These are phyloP conservation scores for Periophthalmus modestus DNA, from an alignment of 2,113 vertebrate species.

Conservation along the genomic window DNA sequence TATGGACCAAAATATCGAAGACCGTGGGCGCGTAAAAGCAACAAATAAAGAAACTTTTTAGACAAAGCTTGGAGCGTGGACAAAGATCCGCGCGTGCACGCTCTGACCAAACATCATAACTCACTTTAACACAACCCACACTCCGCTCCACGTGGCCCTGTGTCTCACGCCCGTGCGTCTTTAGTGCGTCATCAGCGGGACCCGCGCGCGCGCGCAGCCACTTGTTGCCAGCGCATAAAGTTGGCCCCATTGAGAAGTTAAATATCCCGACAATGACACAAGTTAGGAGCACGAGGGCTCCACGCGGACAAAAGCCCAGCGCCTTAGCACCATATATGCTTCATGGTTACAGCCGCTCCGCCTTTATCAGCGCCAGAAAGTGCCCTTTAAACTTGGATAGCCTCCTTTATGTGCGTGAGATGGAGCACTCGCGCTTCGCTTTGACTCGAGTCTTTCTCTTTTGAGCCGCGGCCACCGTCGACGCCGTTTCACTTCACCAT, in stretches of 20 bases:
- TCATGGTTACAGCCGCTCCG: slow-evolving; percentile 76
- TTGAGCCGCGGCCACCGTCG: slow-evolving; percentile 81
- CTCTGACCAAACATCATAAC: slow-evolving; percentile 6
- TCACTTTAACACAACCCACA: not conserved
- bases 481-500: slow-evolving; percentile 85
- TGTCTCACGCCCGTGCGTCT: not conserved
- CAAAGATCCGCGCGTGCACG: not conserved
- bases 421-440: slow-evolving; percentile 87
- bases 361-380: slow-evolving; percentile 78
- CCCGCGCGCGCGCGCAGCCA: slow-evolving; percentile 77
- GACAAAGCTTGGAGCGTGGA: not conserved
- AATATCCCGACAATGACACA: slow-evolving; percentile 74
- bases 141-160: not conserved
- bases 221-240: slow-evolving; percentile 71
- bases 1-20: not conserved
- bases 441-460: slow-evolving; percentile 80
- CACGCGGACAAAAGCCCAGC: slow-evolving; percentile 69
- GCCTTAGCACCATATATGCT: slow-evolving; percentile 81
- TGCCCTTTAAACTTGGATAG: slow-evolving; percentile 83
- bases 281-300: slow-evolving; percentile 65
- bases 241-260: slow-evolving; percentile 80
- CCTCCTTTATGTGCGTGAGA: slow-evolving; percentile 84
- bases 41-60: not conserved
- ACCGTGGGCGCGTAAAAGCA: not conserved
- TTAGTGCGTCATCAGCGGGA: slow-evolving; percentile 15